Percentiles rank a stretch among this genome's conserved stretches.
These are phyloP conservation scores for Hemistola chrysoprasaria DNA, from an alignment of 2,888 invertebrate species.

Conservation along the genomic window DNA sequence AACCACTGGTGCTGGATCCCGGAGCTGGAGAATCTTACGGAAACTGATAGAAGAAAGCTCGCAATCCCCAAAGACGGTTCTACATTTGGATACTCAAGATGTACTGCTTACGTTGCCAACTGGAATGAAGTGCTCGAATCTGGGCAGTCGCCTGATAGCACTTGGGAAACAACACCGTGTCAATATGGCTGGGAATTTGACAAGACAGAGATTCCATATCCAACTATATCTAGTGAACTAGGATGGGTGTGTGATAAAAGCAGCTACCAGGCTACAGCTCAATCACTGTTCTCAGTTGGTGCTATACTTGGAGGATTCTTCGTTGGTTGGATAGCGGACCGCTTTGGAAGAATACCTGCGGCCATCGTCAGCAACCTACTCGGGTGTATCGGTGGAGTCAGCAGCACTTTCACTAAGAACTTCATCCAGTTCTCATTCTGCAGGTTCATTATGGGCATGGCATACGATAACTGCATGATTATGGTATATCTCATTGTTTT, in stretches of 20 bases:
- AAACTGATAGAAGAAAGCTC: conserved; percentile 27
- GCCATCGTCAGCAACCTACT: conserved; percentile 41
- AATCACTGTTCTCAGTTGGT: conserved; percentile 52
- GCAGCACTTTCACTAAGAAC: conserved; percentile 43
- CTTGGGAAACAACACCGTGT: conserved; percentile 45
- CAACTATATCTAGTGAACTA: conserved; percentile 51
- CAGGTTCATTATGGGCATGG: conserved; percentile 52
- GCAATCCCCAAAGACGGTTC: conserved; percentile 34
- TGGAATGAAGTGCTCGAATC: conserved; percentile 44
- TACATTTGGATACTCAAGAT: conserved; percentile 49
- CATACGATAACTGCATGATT: conserved; percentile 53
- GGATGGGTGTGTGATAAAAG: conserved; percentile 56
- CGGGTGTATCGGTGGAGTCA: conserved; percentile 46
- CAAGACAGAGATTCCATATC: conserved; percentile 53
- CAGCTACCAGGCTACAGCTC: conserved; percentile 54
- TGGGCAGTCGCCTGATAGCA: conserved; percentile 36
- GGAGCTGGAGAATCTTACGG: conserved; percentile 34
- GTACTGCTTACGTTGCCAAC: conserved; percentile 43
- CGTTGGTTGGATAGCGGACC: conserved; percentile 53
- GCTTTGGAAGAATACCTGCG: conserved; percentile 50
- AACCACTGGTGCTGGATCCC: conserved; percentile 40
- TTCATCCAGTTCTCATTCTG: conserved; percentile 43
- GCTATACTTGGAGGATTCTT: conserved; percentile 48
- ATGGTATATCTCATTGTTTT: conserved; percentile 51
- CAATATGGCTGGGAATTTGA: conserved; percentile 56